phyloP scores from a whole-genome alignment of 1,140 invertebrate genomes.

The Pseudomyrmex gracilis region DNA sequence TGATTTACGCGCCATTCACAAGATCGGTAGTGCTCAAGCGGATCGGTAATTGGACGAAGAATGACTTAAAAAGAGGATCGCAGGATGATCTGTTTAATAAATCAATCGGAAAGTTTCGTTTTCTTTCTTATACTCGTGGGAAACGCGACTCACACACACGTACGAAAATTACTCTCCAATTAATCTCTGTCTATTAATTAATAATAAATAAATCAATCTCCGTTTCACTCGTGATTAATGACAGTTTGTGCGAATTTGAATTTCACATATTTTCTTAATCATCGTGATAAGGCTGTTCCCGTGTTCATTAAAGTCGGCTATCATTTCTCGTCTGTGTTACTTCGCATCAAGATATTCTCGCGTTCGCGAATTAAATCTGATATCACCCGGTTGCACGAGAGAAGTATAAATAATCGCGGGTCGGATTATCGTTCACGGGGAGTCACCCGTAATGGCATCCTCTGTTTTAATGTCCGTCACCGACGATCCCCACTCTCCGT shows the following conservation, averaged over 20 bases:
- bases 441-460: constrained; percentile 55
- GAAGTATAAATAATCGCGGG: constrained; percentile 32
- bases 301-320: constrained; percentile 14
- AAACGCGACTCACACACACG: not conserved
- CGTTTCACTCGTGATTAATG: too few species aligned
- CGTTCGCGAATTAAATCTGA: constrained; percentile 34
- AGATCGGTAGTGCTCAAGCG: too few species aligned
- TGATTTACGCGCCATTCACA: not conserved
- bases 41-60: too few species aligned
- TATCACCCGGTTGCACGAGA: not conserved
- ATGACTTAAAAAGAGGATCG: too few species aligned
- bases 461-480: constrained; percentile 70
- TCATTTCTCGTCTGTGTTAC: not conserved
- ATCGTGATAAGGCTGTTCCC: not conserved
- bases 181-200: too few species aligned
- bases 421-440: constrained; percentile 46
- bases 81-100: too few species aligned
- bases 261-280: not conserved
- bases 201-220: too few species aligned
- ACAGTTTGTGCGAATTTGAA: not conserved
- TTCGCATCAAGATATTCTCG: not conserved
- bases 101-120: too few species aligned
- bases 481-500: constrained; percentile 54
- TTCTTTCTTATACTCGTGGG: too few species aligned
- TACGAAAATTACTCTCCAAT: not conserved